phyloP scores from a whole-genome alignment of 2,113 vertebrate genomes.

The Leptobrachium ailaonicum region DNA sequence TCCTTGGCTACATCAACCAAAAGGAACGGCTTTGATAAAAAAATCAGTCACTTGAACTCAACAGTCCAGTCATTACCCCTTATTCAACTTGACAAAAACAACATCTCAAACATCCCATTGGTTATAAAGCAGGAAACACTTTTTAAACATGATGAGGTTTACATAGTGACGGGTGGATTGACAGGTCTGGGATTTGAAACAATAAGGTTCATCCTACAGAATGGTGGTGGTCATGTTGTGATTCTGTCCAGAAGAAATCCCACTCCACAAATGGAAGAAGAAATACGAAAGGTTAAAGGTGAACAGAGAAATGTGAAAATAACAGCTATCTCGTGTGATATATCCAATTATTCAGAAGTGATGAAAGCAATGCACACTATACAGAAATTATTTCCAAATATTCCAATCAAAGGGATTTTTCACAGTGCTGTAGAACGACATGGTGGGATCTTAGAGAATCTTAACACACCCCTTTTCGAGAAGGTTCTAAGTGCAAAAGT shows the following conservation, averaged over 20 bases:
- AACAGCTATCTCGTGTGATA: slow-evolving; percentile 71
- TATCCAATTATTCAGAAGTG: slow-evolving; percentile 64
- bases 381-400: slow-evolving; percentile 62
- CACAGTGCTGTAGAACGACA: slow-evolving; percentile 80
- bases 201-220: slow-evolving; percentile 73
- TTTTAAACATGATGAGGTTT: slow-evolving; percentile 70
- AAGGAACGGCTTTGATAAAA: neutral
- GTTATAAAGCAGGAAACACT: slow-evolving; percentile 55
- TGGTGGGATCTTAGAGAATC: slow-evolving; percentile 69
- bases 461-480: slow-evolving; percentile 67
- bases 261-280: slow-evolving; percentile 61
- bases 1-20: neutral
- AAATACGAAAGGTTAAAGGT: slow-evolving; percentile 67
- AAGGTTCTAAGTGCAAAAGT: slow-evolving; percentile 82
- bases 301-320: slow-evolving; percentile 57
- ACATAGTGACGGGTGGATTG: slow-evolving; percentile 77
- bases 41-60: slow-evolving; percentile 67
- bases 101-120: slow-evolving; percentile 62
- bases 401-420: slow-evolving; percentile 78
- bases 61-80: slow-evolving; percentile 55
- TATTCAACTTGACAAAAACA: slow-evolving; percentile 57
- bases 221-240: slow-evolving; percentile 71
- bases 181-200: slow-evolving; percentile 84
- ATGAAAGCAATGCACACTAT: slow-evolving; percentile 62
- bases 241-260: slow-evolving; percentile 71